Conservation (phyloP, 1,140 invertebrate genomes). For the Eueides isabella region DNA sequence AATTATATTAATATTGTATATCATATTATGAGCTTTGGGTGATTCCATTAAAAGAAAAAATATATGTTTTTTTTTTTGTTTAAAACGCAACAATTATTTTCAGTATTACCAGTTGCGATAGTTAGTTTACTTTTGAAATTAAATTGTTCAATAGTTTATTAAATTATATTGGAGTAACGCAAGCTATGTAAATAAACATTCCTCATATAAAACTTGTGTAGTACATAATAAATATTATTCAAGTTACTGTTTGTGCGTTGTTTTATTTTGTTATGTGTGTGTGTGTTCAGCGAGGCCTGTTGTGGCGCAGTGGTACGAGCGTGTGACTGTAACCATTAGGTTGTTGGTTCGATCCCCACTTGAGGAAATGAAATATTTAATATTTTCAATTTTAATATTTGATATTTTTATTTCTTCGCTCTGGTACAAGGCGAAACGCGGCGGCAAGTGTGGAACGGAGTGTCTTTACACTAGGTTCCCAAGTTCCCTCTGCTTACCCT, state of each 20-base stretch:
- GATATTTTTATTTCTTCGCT: too few species aligned
- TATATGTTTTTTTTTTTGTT: slow-evolving; percentile 25
- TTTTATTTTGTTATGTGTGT: slow-evolving; percentile 50
- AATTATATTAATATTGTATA: background rate
- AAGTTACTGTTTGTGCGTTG: slow-evolving; percentile 75
- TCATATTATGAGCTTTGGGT: slow-evolving; percentile 35
- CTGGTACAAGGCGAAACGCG: too few species aligned
- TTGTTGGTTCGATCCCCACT: too few species aligned
- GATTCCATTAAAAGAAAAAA: slow-evolving; percentile 39
- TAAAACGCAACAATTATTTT: slow-evolving; percentile 61
- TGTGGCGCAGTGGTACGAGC: too few species aligned
- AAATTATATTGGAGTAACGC: slow-evolving; percentile 67
- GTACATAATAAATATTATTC: slow-evolving; percentile 82
- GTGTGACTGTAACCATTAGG: too few species aligned
- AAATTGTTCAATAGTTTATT: slow-evolving; percentile 54
- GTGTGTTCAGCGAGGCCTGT: too few species aligned
- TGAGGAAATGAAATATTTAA: too few species aligned
- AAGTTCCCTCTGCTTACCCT: too few species aligned
- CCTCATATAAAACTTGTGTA: slow-evolving; percentile 79
- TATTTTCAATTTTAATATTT: too few species aligned
- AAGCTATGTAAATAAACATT: slow-evolving; percentile 81
- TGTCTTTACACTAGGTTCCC: too few species aligned
- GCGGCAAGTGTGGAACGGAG: too few species aligned
- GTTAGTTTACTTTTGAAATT: slow-evolving; percentile 46
- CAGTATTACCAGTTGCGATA: slow-evolving; percentile 77